Base-by-base conservation (phyloP, 2,888 invertebrate species). In the Dioctria linearis region DNA sequence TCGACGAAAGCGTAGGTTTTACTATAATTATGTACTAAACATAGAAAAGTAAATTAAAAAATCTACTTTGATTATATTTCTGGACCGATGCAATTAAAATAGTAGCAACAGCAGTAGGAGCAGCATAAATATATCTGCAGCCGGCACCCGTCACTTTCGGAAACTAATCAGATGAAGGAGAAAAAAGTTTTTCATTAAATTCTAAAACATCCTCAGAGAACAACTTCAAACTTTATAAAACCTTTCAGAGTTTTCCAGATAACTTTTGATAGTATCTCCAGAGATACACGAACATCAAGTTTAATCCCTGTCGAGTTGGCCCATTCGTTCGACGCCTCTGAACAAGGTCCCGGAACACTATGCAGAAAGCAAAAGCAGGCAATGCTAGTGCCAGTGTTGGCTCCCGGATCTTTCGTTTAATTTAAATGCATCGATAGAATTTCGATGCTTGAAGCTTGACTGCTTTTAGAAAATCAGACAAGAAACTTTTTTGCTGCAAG, bases 131-230 rank as follows among this genome's bases (percentile, higher is more conserved):
- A 73, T 73, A 73, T 57, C 73, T 73, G 73, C 73, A 73, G 73
- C 42, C 42, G 73, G 57, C 73, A 73, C 73, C 42, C 42, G 73
- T 37, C 73, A 73, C 73, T 73, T 73, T 73, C 57, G 43, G 5
- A 59, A 73, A 73, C 73, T 73, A 73, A 73, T 73, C 73, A 40
- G n/a, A 73, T 54, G 43, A 42, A 42, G 59, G 11, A 25, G 25
- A 73, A 71, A 73, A 73, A 73, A 73, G 73, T 73, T 73, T 73
- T 73, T 73, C 73, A 73, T 73, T 73, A 73, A 73, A 73, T 73
- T 73, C 63, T 63, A 63, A 61, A 76, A 76, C 49, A 76, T 73
- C 76, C 63, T 63, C 42, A 57, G 63, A 76, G 63, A 76, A 46
- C 46, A 49, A 63, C 46, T 63, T 49, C 63, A 76, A 76, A 76